These are phyloP conservation scores for Lasioglossum albipes DNA, from an alignment of 1,140 invertebrate genomes.

Conservation along the genomic window DNA sequence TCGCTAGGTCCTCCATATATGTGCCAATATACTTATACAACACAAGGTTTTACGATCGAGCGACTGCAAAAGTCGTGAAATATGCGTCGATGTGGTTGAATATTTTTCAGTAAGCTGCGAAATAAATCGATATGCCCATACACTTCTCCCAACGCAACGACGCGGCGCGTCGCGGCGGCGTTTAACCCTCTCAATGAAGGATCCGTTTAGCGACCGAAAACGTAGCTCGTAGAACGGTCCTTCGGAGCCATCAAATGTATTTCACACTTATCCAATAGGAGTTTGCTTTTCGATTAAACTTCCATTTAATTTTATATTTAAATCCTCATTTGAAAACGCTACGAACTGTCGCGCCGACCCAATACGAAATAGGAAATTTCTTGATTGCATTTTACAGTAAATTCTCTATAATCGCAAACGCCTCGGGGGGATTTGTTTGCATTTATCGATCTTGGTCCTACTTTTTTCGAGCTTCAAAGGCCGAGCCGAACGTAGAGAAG, in stretches of 20 bases:
- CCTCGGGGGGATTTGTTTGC: no score
- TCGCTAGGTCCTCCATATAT: not conserved
- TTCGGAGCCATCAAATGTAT: not conserved
- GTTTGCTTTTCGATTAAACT: not conserved
- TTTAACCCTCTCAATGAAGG: not conserved
- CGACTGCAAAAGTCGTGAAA: not conserved
- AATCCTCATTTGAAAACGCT: no score
- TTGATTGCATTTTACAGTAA: no score
- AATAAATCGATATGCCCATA: not conserved
- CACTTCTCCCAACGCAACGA: not conserved
- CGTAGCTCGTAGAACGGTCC: not conserved
- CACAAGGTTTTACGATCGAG: conserved; percentile 8
- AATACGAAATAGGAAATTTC: no score
- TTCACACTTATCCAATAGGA: not conserved
- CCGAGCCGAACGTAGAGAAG: no score
- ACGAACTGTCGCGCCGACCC: no score
- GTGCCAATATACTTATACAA: not conserved
- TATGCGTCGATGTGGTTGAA: not conserved
- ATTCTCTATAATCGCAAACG: no score
- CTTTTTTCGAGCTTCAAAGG: no score
- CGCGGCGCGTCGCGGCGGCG: no score
- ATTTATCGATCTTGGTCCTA: no score
- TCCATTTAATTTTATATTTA: not conserved
- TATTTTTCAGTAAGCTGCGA: not conserved
- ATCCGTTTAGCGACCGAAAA: not conserved